These are phyloP conservation scores for Pachyrhynchus sulphureomaculatus DNA, from an alignment of 1,140 invertebrate genomes.

Conservation along the genomic window DNA sequence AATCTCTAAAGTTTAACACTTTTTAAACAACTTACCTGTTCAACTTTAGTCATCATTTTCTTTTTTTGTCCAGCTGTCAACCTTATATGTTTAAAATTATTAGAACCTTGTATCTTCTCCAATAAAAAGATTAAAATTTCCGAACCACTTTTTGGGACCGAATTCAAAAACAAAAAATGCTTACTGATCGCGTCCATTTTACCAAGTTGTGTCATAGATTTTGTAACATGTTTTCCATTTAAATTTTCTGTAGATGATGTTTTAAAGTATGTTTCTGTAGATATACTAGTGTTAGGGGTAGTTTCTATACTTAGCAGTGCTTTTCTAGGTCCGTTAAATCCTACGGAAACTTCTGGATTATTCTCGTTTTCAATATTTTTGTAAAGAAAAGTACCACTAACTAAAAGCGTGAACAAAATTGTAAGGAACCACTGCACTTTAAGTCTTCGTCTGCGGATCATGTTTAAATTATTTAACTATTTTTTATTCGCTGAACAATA, in stretches of 20 bases:
- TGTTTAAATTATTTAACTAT: background rate
- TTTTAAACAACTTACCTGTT: constrained; percentile 52
- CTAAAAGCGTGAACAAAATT: background rate
- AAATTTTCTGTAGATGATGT: background rate
- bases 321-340: constrained; percentile 5
- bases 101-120: constrained; percentile 61
- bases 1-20: background rate
- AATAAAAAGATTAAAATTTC: constrained; percentile 66
- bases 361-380: background rate
- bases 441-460: constrained; percentile 12
- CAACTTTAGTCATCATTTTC: constrained; percentile 51
- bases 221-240: constrained; percentile 51
- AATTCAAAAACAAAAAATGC: constrained; percentile 64
- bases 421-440: constrained; percentile 17
- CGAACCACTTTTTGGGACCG: constrained; percentile 65
- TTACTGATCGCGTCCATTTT: constrained; percentile 55
- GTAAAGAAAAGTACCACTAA: background rate
- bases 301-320: constrained; percentile 15
- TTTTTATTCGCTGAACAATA: background rate
- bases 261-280: background rate
- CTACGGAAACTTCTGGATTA: background rate
- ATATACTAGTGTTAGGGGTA: background rate
- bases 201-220: constrained; percentile 58
- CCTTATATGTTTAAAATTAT: constrained; percentile 64
- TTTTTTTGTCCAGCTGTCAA: constrained; percentile 53